These are phyloP conservation scores for Apomyelois bistriatella DNA, from an alignment of 2,888 invertebrate genomes.

Conservation along the genomic window DNA sequence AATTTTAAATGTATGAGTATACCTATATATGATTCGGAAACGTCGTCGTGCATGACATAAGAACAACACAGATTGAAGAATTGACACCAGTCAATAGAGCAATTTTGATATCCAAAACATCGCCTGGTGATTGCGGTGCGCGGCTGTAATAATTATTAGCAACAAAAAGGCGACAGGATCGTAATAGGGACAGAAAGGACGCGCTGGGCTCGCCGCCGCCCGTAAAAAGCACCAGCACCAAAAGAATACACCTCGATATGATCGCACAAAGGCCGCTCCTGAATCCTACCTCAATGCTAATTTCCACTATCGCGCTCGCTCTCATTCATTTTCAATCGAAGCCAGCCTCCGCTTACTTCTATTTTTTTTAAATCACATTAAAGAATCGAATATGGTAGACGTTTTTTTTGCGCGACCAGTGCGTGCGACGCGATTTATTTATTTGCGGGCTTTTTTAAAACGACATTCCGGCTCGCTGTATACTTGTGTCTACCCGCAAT, in stretches of 20 bases:
- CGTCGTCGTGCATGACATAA: not conserved
- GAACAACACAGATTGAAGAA: not conserved
- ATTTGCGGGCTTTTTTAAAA: slow-evolving; percentile 77
- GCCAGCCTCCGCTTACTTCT: slow-evolving; percentile 70
- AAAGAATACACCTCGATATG: slow-evolving; percentile 80
- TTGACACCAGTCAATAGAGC: slow-evolving; percentile 1
- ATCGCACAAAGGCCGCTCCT: slow-evolving; percentile 79
- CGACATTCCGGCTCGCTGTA: slow-evolving; percentile 79
- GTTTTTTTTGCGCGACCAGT: slow-evolving; percentile 68
- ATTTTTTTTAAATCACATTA: slow-evolving; percentile 78
- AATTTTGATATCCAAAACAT: slow-evolving; percentile 26
- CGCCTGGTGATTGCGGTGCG: slow-evolving; percentile 41
- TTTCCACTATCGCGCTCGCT: slow-evolving; percentile 79
- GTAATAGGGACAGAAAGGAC: slow-evolving; percentile 69
- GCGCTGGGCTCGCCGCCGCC: slow-evolving; percentile 58
- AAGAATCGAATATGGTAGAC: slow-evolving; percentile 78
- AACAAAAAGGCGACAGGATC: slow-evolving; percentile 70
- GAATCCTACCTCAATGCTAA: slow-evolving; percentile 80
- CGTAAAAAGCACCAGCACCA: slow-evolving; percentile 79
- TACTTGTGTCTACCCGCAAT: slow-evolving; percentile 79
- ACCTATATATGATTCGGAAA: not conserved
- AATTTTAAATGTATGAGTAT: too few relatives aligned
- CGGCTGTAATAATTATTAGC: slow-evolving; percentile 71
- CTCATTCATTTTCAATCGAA: slow-evolving; percentile 80
- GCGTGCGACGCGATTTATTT: slow-evolving; percentile 79